Evolutionary conservation across 2,888 invertebrate genomes (phyloP), one percentile per base, ranked within the genome.

Genomic region (Oegoconia quadripuncta): DNA sequence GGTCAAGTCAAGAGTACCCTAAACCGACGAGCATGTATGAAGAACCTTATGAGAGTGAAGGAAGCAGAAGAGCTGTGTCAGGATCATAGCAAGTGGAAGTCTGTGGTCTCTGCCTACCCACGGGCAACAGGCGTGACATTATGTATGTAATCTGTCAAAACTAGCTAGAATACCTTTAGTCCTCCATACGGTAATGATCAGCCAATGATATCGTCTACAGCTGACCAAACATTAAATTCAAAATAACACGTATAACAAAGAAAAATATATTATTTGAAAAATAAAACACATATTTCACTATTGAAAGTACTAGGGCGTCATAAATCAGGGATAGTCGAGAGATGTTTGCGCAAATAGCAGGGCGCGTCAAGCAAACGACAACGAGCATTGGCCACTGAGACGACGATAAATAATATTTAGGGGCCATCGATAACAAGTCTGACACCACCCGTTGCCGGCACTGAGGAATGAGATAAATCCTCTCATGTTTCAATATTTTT

Each of bases 391-490:
- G 63, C 69, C 52, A 69, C 57, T 61, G 59, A 67, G 63, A 63
- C 62, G 59, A 44, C 48, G 56, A 79, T 83, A 83, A 84, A 84
- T 83, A 78, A 78, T 76, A 72, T 74, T 73, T 66, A 74, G 66
- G 52, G 45, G 38, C 58, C 59, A 68, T 70, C 67, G 56, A 68
- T 70, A 62, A 63, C 52, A 32, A 42, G 38, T 34, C 54, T 55
- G 66, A 64, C 67, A 64, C 38, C 41, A 30, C 40, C 42, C 44
- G 52, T 37, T 46, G 33, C 51, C 40, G 53, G 56, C 44, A 40
- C 45, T 38, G 27, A 27, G 2, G 27, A 13, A 27, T 5, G 27
- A 13, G 27, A 12, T 1, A 5, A 27, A 27, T 13, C 27, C 27
- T 8, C 7, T 30, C 16, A 30, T 30, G 7, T 30, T 17, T 16